These are phyloP conservation scores for Zophobas atratus DNA, from an alignment of 1,140 invertebrate genomes.

Conservation along the genomic window DNA sequence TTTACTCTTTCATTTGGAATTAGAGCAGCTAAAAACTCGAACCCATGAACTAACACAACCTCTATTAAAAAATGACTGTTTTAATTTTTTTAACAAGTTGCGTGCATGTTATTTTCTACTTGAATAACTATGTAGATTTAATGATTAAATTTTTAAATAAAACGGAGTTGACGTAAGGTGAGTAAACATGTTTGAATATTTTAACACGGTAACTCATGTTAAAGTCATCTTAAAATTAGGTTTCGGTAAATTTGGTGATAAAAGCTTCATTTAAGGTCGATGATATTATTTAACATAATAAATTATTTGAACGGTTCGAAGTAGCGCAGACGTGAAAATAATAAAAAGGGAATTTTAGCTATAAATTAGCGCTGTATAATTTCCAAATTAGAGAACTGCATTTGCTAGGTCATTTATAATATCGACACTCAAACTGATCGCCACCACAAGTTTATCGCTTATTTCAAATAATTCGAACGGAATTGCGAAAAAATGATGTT, in stretches of 20 bases:
- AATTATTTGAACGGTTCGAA: conserved; percentile 24
- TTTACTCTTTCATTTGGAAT: conserved; percentile 19
- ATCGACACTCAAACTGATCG: conserved; percentile 9
- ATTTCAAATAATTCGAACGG: background rate
- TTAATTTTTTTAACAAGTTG: background rate
- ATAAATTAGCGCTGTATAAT: conserved; percentile 1
- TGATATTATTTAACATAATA: conserved; percentile 4
- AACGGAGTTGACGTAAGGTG: background rate
- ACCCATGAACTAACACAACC: background rate
- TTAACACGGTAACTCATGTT: background rate
- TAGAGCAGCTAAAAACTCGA: background rate
- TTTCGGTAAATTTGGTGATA: conserved; percentile 18
- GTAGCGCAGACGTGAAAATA: conserved; percentile 16
- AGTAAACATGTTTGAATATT: background rate
- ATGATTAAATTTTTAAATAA: too few species aligned
- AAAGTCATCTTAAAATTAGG: conserved; percentile 4
- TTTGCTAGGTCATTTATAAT: conserved; percentile 13
- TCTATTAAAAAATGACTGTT: background rate
- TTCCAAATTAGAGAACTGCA: conserved; percentile 18
- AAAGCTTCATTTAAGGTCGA: conserved; percentile 37
- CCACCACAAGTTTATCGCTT: conserved; percentile 1
- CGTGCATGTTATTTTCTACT: too few species aligned
- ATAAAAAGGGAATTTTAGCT: conserved; percentile 25
- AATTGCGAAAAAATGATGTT: background rate
- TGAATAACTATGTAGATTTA: too few species aligned